phyloP scores from a whole-genome alignment of 2,113 vertebrate species.

The Misgurnus mizolepis region DNA sequence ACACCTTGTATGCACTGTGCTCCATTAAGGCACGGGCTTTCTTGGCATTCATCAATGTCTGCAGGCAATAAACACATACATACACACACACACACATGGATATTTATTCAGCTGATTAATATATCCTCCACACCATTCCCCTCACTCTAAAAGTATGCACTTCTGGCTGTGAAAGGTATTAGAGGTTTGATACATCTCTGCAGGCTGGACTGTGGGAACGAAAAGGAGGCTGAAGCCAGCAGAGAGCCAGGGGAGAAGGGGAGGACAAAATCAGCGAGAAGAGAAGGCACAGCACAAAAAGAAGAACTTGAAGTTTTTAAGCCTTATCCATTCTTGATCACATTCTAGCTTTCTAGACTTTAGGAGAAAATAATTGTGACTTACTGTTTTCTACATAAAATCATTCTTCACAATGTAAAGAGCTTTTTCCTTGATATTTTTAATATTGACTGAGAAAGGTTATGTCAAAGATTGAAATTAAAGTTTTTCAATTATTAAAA shows the following conservation, averaged over 20 bases:
- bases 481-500: no score
- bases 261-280: slow-evolving; percentile 10
- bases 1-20: slow-evolving; percentile 69
- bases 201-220: slow-evolving; percentile 67
- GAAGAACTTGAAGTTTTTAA: background rate
- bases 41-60: slow-evolving; percentile 78
- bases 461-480: no score
- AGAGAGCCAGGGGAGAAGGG: slow-evolving; percentile 39
- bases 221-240: slow-evolving; percentile 49
- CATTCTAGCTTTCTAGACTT: background rate
- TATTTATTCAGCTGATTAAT: slow-evolving; percentile 81
- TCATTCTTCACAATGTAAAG: no score
- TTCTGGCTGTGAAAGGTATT: slow-evolving; percentile 76
- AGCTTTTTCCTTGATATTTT: no score
- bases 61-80: slow-evolving; percentile 54
- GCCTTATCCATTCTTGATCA: background rate
- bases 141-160: slow-evolving; percentile 74
- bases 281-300: slow-evolving; percentile 20
- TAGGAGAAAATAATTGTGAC: no score
- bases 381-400: no score
- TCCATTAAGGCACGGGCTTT: slow-evolving; percentile 70
- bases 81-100: slow-evolving; percentile 48
- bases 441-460: no score
- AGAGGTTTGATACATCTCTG: slow-evolving; percentile 68
- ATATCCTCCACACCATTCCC: slow-evolving; percentile 71